Conservation (phyloP, 2,888 invertebrate genomes). For the Epirrhoe alternata region DNA sequence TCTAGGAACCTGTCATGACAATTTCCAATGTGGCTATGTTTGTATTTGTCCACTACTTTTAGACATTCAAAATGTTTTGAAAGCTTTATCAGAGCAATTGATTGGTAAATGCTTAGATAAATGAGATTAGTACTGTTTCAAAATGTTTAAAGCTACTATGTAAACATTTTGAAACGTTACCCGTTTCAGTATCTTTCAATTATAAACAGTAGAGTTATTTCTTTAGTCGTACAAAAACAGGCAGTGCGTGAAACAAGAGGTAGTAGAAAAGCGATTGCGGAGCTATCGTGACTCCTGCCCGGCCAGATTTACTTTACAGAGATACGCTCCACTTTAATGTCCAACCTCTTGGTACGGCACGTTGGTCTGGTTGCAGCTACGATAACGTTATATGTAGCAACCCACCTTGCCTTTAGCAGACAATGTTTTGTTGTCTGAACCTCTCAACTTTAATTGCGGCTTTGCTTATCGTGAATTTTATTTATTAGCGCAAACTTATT, state of each 20-base stretch:
- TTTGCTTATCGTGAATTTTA: constrained; percentile 28
- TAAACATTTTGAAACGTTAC: too few species aligned
- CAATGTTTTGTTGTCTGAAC: constrained; percentile 31
- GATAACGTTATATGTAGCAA: constrained; percentile 48
- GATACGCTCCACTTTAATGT: constrained; percentile 68
- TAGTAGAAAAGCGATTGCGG: constrained; percentile 63
- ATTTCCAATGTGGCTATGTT: too few species aligned
- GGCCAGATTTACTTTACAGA: constrained; percentile 69
- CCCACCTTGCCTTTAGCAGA: constrained; percentile 23
- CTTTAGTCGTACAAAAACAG: constrained; percentile 61
- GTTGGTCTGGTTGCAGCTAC: constrained; percentile 51
- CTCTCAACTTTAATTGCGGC: constrained; percentile 29
- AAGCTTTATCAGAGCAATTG: too few species aligned
- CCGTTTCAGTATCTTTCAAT: neutral
- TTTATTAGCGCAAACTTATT: constrained; percentile 23
- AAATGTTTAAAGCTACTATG: too few species aligned
- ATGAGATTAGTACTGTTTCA: too few species aligned
- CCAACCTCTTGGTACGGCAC: constrained; percentile 61
- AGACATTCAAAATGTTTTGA: too few species aligned
- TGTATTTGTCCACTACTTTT: too few species aligned
- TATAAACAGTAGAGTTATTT: constrained; percentile 47
- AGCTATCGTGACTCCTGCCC: constrained; percentile 59
- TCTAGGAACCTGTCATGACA: too few species aligned
- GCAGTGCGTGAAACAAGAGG: constrained; percentile 74
- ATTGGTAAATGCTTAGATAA: too few species aligned